Conservation (phyloP, 2,113 vertebrate species). For the Puntigrus tetrazona region DNA sequence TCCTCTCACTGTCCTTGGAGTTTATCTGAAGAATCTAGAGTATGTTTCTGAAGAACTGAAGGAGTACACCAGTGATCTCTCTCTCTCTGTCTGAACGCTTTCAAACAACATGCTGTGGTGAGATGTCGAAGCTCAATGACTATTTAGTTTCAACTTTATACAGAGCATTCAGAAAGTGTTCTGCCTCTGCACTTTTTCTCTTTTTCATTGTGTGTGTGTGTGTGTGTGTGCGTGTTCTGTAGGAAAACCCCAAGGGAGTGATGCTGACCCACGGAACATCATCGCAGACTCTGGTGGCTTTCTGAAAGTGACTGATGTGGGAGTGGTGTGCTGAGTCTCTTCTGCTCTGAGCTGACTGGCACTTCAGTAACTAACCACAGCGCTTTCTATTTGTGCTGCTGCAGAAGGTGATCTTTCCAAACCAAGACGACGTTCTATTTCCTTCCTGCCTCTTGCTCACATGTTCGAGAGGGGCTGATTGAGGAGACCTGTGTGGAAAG, state of each 20-base stretch:
- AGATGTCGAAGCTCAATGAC: not conserved
- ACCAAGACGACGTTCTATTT: constrained; percentile 98
- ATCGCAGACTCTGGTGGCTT: constrained; percentile 97
- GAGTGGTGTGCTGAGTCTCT: constrained; percentile 3
- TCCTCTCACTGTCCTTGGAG: not conserved
- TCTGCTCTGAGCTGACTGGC: no score
- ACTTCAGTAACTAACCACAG: not conserved
- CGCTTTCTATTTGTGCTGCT: constrained; percentile 73
- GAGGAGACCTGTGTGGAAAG: constrained; percentile 74
- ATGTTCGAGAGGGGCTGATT: constrained; percentile 99
- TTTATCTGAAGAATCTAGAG: not conserved
- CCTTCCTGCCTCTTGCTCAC: constrained; percentile 98
- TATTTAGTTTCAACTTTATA: no score
- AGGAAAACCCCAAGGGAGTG: constrained; percentile 97
- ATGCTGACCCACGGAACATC: constrained; percentile 97
- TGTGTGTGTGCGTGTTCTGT: constrained; percentile 49
- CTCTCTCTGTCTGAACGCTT: not conserved
- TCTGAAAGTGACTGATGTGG: constrained; percentile 96
- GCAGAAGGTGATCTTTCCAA: constrained; percentile 99
- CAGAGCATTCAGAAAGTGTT: no score
- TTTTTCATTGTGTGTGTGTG: no score
- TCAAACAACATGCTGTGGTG: not conserved
- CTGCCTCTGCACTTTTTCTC: no score
- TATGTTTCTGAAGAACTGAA: not conserved
- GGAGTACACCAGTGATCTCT: not conserved